Conservation (phyloP, 2,888 invertebrate species). For the Strigamia maritima region DNA sequence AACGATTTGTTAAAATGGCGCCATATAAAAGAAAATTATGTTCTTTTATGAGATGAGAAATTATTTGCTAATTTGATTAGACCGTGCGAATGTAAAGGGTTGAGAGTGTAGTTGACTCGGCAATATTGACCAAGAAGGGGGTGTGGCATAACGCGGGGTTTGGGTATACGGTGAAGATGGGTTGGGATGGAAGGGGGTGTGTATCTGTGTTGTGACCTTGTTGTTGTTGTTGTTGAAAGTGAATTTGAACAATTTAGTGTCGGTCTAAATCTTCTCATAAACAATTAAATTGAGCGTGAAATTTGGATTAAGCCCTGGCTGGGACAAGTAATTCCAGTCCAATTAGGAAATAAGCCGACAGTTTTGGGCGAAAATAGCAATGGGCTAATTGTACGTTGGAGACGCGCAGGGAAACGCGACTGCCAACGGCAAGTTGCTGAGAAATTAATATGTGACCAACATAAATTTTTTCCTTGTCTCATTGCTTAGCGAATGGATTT, state of each 20-base stretch:
- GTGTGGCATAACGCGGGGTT: background rate
- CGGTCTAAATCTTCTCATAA: constrained; percentile 33
- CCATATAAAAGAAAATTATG: constrained; percentile 25
- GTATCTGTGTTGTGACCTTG: constrained; percentile 29
- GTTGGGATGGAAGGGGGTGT: background rate
- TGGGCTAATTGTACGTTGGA: constrained; percentile 28
- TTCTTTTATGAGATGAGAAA: constrained; percentile 29
- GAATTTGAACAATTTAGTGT: constrained; percentile 34
- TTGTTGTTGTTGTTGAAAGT: constrained; percentile 32
- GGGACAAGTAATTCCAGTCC: constrained; percentile 35
- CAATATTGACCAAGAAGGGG: constrained; percentile 22
- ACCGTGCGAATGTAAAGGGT: constrained; percentile 28
- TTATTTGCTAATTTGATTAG: constrained; percentile 32
- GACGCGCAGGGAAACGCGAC: background rate
- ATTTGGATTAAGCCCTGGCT: constrained; percentile 34
- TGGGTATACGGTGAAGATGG: background rate
- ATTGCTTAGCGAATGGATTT: constrained; percentile 21
- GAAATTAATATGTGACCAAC: constrained; percentile 36
- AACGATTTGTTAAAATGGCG: constrained; percentile 32
- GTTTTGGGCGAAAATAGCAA: constrained; percentile 28
- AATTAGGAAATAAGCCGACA: constrained; percentile 31
- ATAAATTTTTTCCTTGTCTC: constrained; percentile 19
- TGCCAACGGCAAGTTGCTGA: constrained; percentile 27
- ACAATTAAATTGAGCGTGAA: constrained; percentile 36
- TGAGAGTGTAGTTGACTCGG: constrained; percentile 18